Evolutionary conservation across 1,140 invertebrate genomes (phyloP).

Genomic region (Globodera ellingtonae): DNA sequence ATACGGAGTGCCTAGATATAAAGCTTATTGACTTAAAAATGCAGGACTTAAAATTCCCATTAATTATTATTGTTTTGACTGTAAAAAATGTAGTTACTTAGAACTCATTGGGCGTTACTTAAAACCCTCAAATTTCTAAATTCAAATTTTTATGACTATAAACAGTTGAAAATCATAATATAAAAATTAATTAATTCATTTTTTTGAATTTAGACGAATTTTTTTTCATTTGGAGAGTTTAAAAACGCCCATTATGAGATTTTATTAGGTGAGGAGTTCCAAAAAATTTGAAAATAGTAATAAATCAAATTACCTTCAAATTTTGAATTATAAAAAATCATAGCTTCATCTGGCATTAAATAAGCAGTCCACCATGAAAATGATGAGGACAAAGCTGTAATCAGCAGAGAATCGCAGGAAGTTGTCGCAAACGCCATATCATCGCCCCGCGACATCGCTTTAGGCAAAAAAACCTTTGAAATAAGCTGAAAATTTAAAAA

Average conservation of each 20-base stretch:
- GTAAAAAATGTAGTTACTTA: no score
- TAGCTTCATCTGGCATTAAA: constrained; percentile 15
- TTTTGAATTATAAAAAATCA: neutral
- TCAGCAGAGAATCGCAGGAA: constrained; percentile 30
- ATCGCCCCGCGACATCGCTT: constrained; percentile 30
- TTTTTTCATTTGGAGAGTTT: neutral
- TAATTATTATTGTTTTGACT: neutral
- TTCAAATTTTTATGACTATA: no score
- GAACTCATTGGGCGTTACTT: no score
- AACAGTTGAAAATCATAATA: no score
- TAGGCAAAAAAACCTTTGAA: constrained; percentile 14
- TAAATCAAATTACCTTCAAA: neutral
- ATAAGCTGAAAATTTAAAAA: constrained; percentile 20
- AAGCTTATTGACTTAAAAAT: no score
- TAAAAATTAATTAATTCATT: no score
- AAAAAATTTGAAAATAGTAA: neutral
- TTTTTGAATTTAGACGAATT: no score
- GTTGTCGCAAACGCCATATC: constrained; percentile 30
- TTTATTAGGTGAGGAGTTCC: neutral
- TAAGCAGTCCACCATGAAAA: constrained; percentile 47
- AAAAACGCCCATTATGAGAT: neutral
- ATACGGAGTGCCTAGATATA: neutral
- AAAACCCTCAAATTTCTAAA: no score
- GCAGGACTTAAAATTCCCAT: no score
- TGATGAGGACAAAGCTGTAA: constrained; percentile 34